A percentile compares a stretch with the other conserved stretches of the same genome.
phyloP scores from a whole-genome alignment of 1,140 invertebrate species.

The Bombus waltoni region DNA sequence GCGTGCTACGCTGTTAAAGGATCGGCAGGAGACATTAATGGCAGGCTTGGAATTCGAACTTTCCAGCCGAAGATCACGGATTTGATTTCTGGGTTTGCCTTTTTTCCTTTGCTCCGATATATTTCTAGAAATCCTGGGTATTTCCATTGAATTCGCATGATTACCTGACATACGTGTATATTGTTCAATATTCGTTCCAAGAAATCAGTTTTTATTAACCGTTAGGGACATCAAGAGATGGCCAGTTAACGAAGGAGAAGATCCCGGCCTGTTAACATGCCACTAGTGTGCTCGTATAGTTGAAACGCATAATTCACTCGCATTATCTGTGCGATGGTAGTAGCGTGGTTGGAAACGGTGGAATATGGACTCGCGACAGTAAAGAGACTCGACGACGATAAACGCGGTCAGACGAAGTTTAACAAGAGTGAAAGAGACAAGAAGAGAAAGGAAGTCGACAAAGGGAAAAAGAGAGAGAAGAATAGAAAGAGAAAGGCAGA shows the following conservation, averaged over 20 bases:
- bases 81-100: background rate
- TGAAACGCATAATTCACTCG: constrained; percentile 58
- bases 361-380: constrained; percentile 47
- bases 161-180: background rate
- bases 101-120: background rate
- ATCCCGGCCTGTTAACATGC: background rate
- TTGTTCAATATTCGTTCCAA: background rate
- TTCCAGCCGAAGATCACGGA: background rate
- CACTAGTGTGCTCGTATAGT: background rate
- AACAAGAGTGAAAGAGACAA: background rate
- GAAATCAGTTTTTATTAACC: background rate
- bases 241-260: background rate
- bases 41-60: background rate
- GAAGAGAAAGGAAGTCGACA: background rate
- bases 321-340: constrained; percentile 40
- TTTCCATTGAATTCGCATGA: too few species aligned
- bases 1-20: background rate
- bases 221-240: background rate
- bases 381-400: background rate
- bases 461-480: background rate
- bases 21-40: background rate
- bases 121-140: background rate
- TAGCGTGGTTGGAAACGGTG: constrained; percentile 17
- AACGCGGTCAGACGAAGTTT: background rate
- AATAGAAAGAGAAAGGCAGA: constrained; percentile 3